Base-by-base conservation (phyloP, 2,888 invertebrate genomes). In the Leptinotarsa juncta region DNA sequence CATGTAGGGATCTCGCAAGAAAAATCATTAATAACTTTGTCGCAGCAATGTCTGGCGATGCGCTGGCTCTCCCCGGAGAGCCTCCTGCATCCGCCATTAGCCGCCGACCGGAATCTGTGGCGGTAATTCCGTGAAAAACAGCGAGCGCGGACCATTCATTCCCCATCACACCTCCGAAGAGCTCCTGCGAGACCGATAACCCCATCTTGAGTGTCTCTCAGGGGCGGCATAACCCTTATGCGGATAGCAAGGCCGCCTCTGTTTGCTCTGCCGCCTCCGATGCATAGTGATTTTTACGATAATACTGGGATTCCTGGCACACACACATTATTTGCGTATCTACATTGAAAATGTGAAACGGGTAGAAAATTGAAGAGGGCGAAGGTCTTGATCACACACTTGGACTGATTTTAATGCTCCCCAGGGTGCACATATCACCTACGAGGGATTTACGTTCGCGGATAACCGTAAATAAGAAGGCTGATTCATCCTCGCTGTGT, bases 121-220 rank as follows among this genome's bases (percentile, higher is more conserved):
- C 82, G 82, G 84, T 84, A 85, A 85, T 83, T 83, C 81, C 83
- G 77, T 81, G 84, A 84, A 84, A 85, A 86, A 86, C 82, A 83
- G 81, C 82, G 82, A 72, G 78, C 83, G 76, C 83, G 81, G 84
- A 83, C 84, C 85, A 84, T 86, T 84, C 83, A 80, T 87, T 87
- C 84, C 84, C 85, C 85, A 86, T 87, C 86, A 85, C 86, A 87
- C 87, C 86, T 87, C 82, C 81, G 83, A 85, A 88, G 84, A 83
- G 86, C 84, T 82, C 90, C 90, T 86, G 85, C 79, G 90, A 90
- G 90, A 89, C 89, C 88, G 88, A 90, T 90, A 90, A 90, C 90
- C 90, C 90, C 89, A 90, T 90, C 90, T 89, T 88, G 86, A 79
- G 87, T 84, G 80, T 82, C 84, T 86, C 87, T 86, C 87, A 81